phyloP scores from a whole-genome alignment of 2,888 invertebrate species.

The Agriopis aurantiaria region DNA sequence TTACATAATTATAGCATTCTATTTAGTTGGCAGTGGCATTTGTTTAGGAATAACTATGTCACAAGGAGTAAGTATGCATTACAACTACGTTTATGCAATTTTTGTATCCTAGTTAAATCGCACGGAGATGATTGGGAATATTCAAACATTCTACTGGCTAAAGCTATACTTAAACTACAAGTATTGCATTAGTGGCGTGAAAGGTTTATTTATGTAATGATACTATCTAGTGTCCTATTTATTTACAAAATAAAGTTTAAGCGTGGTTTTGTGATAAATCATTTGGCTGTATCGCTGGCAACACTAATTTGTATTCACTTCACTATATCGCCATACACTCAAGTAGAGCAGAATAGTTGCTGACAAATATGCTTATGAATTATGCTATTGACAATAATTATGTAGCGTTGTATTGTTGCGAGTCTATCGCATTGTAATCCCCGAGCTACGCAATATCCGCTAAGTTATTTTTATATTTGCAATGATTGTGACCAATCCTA shows the following conservation, averaged over 20 bases:
- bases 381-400: background rate
- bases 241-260: constrained; percentile 26
- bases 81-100: constrained; percentile 6
- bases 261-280: constrained; percentile 33
- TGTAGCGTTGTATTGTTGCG: constrained; percentile 1
- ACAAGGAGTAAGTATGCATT: constrained; percentile 11
- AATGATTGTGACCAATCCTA: background rate
- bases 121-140: background rate
- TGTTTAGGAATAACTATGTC: constrained; percentile 18
- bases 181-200: constrained; percentile 46
- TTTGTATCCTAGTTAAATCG: background rate
- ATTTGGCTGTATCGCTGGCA: constrained; percentile 38
- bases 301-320: background rate
- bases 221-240: constrained; percentile 5
- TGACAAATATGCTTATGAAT: background rate
- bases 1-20: background rate
- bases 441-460: background rate
- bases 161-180: constrained; percentile 45
- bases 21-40: constrained; percentile 22
- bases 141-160: constrained; percentile 13
- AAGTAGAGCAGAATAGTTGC: background rate
- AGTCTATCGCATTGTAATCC: background rate
- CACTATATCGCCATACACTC: constrained; percentile 5
- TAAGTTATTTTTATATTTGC: background rate
- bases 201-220: constrained; percentile 15